A percentile compares a stretch with the other conserved stretches of the same genome.
Evolutionary conservation across 2,113 vertebrate genomes (phyloP).

Genomic region (Sterna hirundo): DNA sequence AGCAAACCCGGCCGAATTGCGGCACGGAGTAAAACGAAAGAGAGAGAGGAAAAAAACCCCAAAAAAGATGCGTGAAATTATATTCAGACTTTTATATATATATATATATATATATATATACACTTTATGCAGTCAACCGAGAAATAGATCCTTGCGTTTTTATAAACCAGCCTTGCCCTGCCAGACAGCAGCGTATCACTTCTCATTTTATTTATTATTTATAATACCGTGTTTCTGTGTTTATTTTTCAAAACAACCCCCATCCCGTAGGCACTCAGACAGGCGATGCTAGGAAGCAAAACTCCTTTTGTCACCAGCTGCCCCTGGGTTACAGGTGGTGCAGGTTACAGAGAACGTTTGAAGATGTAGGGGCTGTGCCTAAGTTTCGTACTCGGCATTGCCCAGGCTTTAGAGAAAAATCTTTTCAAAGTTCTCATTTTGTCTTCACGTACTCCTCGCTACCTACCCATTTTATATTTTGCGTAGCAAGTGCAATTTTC

Average conservation of each 20-base stretch:
- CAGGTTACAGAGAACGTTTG: rapidly evolving
- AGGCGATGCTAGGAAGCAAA: background rate
- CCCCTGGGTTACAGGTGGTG: rapidly evolving
- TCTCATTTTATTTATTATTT: background rate
- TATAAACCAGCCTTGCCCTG: too few relatives aligned
- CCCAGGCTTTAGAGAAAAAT: background rate
- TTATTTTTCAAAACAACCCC: background rate
- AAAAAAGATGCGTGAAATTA: rapidly evolving
- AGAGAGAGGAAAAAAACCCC: too few relatives aligned
- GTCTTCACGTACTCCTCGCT: background rate
- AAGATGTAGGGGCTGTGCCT: rapidly evolving
- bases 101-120: too few relatives aligned
- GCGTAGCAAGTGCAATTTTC: background rate
- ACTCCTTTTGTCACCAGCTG: background rate
- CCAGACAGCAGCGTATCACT: background rate
- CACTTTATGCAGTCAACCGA: rapidly evolving
- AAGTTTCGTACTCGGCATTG: background rate
- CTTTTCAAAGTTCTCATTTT: background rate
- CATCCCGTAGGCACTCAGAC: rapidly evolving
- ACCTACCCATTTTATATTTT: background rate
- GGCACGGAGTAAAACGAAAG: rapidly evolving
- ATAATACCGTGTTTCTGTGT: too few relatives aligned
- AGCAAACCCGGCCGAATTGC: rapidly evolving
- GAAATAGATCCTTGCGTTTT: background rate
- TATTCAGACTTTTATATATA: background rate